Conservation (phyloP, 2,797 vertebrate genomes). For the Falco novaeseelandiae region DNA sequence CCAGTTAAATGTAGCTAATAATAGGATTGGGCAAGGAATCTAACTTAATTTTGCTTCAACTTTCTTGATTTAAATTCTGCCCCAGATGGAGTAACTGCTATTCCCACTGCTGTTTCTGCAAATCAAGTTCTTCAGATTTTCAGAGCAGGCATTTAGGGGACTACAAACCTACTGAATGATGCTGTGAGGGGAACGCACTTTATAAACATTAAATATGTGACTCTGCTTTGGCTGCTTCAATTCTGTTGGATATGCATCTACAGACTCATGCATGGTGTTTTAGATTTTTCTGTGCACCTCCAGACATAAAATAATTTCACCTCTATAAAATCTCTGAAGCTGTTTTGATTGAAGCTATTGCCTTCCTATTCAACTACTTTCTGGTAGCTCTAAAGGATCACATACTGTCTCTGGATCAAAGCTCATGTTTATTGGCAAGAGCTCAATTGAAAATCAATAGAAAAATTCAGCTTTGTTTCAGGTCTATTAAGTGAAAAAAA, state of each 20-base stretch:
- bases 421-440: constrained; percentile 17
- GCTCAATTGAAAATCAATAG: constrained; percentile 5
- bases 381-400: not conserved
- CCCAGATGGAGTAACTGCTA: not conserved
- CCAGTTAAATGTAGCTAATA: not conserved
- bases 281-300: not conserved
- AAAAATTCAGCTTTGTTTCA: constrained; percentile 21
- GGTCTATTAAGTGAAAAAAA: not conserved
- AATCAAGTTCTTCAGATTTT: constrained; percentile 17
- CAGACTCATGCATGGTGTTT: not conserved
- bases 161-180: constrained; percentile 5
- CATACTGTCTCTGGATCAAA: not conserved
- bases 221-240: constrained; percentile 40
- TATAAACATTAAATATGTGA: constrained; percentile 27
- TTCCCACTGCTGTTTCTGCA: constrained; percentile 15
- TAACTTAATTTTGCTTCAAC: not conserved
- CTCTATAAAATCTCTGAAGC: not conserved
- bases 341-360: not conserved
- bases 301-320: not conserved
- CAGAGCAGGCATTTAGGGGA: constrained; percentile 40
- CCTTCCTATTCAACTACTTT: constrained; percentile 2
- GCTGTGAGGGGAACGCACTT: not conserved
- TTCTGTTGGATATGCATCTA: not conserved
- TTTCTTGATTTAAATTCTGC: constrained; percentile 28
- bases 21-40: not conserved